Base-by-base conservation (phyloP, 2,888 invertebrate species). In the Opisthograptis luteolata region DNA sequence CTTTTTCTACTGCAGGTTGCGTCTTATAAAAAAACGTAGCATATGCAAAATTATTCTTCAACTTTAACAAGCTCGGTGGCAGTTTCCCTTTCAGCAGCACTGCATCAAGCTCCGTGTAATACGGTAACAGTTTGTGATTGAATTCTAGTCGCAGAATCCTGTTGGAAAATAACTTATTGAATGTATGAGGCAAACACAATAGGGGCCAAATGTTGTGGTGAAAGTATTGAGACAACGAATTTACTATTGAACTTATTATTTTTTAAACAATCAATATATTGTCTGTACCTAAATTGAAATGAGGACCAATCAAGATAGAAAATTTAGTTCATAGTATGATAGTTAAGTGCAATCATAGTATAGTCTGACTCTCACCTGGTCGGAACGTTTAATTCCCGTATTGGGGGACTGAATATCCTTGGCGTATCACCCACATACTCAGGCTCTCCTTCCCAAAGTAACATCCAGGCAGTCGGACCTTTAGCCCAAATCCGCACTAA, bases 81-180 rank as follows among this genome's bases (percentile, higher is more conserved):
- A 89, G 87, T 34, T 88, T 93, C 0, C 98, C 98, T 60, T 94
- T 93, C 22, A 98, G 84, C 55, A 95, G 82, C 1, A 98, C 94
- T 9, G 96, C 97, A 87, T 98, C 98, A 40, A 98, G 84, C 73
- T 97, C 96, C 8, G 96, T 96, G 76, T 97, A 97, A 79, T 98
- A 97, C 28, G 95, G 94, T 40, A 97, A 89, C 42, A 93, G 86
- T 50, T 92, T 93, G 75, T 97, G 97, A 80, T 97, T 96, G 70
- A 98, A 96, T 81, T 98, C 98, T 58, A 98, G 84, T 62, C 97
- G 93, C 58, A 98, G 84, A 50, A 95, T 92, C 73, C 96, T 96
- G 73, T 56, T 20, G 5, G 6, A 7, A 14, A 32, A n/a, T 3
- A 32, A 15, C 3, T 20, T 20, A 7, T 20, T 6, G 7, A 6